Percentiles rank a stretch among this genome's conserved stretches.
These are phyloP conservation scores for Daubentonia madagascariensis DNA, from an alignment of 2,113 vertebrate genomes.

Conservation along the genomic window DNA sequence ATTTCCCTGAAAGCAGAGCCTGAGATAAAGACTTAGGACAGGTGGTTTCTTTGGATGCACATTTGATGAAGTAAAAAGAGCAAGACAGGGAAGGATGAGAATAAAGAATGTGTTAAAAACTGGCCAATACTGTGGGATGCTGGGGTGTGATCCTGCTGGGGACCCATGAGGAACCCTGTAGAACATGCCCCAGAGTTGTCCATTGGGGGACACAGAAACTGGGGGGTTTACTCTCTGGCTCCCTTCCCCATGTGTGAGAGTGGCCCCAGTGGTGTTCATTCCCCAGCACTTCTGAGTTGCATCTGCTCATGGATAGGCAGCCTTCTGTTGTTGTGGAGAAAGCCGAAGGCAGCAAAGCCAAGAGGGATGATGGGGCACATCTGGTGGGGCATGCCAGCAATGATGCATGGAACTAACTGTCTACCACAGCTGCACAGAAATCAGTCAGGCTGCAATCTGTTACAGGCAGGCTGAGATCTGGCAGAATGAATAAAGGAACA, in stretches of 20 bases:
- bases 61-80: background rate
- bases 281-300: background rate
- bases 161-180: too few species aligned
- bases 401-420: background rate
- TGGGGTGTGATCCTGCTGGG: background rate
- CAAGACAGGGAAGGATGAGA: background rate
- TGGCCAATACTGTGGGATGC: background rate
- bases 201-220: background rate
- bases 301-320: background rate
- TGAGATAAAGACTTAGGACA: background rate
- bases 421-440: background rate
- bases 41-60: background rate
- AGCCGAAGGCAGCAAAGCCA: background rate
- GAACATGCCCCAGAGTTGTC: background rate
- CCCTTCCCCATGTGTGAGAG: background rate
- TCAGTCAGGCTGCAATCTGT: background rate
- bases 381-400: background rate
- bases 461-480: background rate
- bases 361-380: background rate
- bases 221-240: background rate
- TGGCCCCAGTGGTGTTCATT: too few species aligned
- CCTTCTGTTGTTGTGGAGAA: background rate
- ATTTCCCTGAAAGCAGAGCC: background rate
- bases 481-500: too few species aligned
- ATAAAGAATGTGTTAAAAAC: background rate